A percentile compares a stretch with the other conserved stretches of the same genome.
Evolutionary conservation across 2,797 vertebrate species (phyloP).

Genomic region (Astyanax mexicanus): DNA sequence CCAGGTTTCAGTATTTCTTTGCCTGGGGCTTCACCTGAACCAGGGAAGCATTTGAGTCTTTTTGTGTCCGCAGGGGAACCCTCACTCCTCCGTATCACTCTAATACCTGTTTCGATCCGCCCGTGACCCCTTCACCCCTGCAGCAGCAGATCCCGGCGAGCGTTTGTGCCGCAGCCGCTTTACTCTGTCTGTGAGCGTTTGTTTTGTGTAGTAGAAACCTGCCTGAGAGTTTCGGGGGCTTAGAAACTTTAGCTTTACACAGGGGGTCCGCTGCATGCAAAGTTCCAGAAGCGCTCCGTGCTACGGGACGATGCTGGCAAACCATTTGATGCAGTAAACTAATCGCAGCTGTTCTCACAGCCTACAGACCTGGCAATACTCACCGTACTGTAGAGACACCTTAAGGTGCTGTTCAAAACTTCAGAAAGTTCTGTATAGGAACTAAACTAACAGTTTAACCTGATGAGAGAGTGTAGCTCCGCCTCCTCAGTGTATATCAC

Average conservation of each 20-base stretch:
- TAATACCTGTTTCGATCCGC: slow-evolving; percentile 31
- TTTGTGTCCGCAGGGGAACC: slow-evolving; percentile 12
- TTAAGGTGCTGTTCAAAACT: neutral
- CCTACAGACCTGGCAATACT: neutral
- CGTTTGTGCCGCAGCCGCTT: neutral
- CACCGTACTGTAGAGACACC: neutral
- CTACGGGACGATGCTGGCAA: slow-evolving; percentile 18
- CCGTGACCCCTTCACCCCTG: slow-evolving; percentile 3
- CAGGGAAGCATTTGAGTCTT: slow-evolving; percentile 1
- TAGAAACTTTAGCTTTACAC: slow-evolving; percentile 11
- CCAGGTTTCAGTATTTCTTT: neutral
- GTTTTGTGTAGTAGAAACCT: neutral
- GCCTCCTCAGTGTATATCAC: too few species aligned
- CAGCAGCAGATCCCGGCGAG: slow-evolving; percentile 5
- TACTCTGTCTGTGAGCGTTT: neutral
- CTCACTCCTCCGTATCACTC: slow-evolving; percentile 21
- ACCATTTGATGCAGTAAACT: slow-evolving; percentile 18
- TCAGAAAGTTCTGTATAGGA: too few species aligned
- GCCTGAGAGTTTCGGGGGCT: neutral
- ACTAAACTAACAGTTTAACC: too few species aligned
- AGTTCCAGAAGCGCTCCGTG: neutral
- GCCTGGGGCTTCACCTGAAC: slow-evolving; percentile 18
- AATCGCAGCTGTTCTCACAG: slow-evolving; percentile 12
- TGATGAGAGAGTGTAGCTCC: too few species aligned
- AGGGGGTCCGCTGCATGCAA: neutral